Evolutionary conservation across 2,797 vertebrate species (phyloP).

Genomic region (Gallinago solitaria): DNA sequence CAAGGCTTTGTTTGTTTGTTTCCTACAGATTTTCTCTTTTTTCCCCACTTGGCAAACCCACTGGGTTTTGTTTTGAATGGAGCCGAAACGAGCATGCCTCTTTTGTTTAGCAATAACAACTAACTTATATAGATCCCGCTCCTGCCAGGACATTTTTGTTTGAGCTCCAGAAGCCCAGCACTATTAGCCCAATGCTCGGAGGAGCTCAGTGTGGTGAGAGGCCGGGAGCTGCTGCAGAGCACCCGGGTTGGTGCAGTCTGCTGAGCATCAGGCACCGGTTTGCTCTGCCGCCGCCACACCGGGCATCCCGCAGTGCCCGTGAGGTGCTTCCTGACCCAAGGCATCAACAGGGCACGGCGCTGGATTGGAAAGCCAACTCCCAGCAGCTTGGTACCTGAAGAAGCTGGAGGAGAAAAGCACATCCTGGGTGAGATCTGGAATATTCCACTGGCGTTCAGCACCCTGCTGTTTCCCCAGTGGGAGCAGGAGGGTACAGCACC

Average conservation of each 20-base stretch:
- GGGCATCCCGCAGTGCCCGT: accelerated
- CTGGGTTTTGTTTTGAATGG: slow-evolving; percentile 52
- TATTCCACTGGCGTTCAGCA: accelerated
- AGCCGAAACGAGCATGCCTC: not conserved
- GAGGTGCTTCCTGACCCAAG: accelerated
- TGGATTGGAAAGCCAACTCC: not conserved
- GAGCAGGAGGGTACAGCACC: not conserved
- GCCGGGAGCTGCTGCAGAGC: not conserved
- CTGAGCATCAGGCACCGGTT: not conserved
- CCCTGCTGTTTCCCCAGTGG: no score
- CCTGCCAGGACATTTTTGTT: slow-evolving; percentile 54
- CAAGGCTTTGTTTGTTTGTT: not conserved
- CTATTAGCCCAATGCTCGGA: not conserved
- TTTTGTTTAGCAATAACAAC: slow-evolving; percentile 59
- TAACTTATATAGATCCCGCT: slow-evolving; percentile 34
- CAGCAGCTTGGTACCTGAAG: accelerated
- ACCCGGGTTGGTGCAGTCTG: not conserved
- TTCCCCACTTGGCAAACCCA: slow-evolving; percentile 12
- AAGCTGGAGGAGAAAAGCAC: not conserved
- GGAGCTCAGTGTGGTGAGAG: not conserved
- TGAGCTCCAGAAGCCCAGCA: not conserved
- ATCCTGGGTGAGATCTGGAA: not conserved
- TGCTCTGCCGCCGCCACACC: not conserved
- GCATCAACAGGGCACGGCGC: accelerated
- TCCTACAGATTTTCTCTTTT: not conserved